Conservation (phyloP, 92 coral and sea anemone species). For the Desmophyllum pertusum region DNA sequence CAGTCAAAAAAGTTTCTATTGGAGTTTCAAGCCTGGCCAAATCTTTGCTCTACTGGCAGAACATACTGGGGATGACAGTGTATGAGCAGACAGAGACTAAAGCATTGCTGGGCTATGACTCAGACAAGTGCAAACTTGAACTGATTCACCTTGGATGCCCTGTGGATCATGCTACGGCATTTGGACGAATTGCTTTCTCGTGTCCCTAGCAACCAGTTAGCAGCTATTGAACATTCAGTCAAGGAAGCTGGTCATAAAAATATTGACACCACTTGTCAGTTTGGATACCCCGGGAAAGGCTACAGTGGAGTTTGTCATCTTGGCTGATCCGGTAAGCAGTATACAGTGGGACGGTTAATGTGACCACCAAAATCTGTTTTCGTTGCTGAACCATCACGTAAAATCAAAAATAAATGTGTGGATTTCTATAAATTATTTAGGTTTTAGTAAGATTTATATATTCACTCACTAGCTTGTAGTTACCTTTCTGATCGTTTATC, state of each 20-base stretch:
- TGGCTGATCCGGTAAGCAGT: conserved; percentile 87
- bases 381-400: too few relatives aligned
- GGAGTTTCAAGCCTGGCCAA: conserved; percentile 80
- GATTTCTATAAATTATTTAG: too few relatives aligned
- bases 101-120: conserved; percentile 80
- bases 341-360: too few relatives aligned
- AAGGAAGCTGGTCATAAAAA: conserved; percentile 73
- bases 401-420: neutral
- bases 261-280: conserved; percentile 83
- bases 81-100: conserved; percentile 67
- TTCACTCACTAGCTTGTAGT: neutral
- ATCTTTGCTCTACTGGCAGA: conserved; percentile 85
- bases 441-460: too few relatives aligned
- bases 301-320: conserved; percentile 89
- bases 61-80: conserved; percentile 81
- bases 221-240: conserved; percentile 69
- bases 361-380: too few relatives aligned
- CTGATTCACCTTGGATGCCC: conserved; percentile 74
- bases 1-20: conserved; percentile 81
- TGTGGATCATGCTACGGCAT: conserved; percentile 90
- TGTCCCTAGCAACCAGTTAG: conserved; percentile 84
- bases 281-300: conserved; percentile 98
- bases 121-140: conserved; percentile 85
- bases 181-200: conserved; percentile 95
- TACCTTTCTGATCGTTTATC: neutral